These are phyloP conservation scores for Lepidochitona cinerea DNA, from an alignment of 2,888 invertebrate genomes.

Conservation along the genomic window DNA sequence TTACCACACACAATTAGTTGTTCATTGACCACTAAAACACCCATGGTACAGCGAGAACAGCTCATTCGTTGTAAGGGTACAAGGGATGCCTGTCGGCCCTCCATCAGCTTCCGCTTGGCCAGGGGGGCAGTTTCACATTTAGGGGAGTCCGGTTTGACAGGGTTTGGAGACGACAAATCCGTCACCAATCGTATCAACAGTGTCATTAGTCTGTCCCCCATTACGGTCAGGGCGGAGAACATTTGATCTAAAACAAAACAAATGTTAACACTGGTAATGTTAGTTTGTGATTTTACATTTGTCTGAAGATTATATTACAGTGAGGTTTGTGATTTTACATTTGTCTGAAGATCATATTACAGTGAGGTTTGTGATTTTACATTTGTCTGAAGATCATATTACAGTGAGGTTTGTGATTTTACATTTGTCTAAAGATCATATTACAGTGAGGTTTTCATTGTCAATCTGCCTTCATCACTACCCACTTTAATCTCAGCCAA, in stretches of 20 bases:
- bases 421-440: too few species aligned
- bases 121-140: neutral
- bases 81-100: constrained; percentile 44
- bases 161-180: neutral
- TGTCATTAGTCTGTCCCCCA: constrained; percentile 77
- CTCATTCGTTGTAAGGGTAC: constrained; percentile 76
- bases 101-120: constrained; percentile 49
- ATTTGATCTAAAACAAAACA: constrained; percentile 60
- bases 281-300: too few species aligned
- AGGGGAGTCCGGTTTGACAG: constrained; percentile 62
- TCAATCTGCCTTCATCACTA: too few species aligned
- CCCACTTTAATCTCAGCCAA: too few species aligned
- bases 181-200: constrained; percentile 72
- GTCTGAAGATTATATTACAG: too few species aligned
- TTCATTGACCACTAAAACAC: constrained; percentile 80
- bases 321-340: too few species aligned
- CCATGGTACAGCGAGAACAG: constrained; percentile 82
- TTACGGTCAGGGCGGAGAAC: constrained; percentile 76
- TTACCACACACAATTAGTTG: constrained; percentile 84
- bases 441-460: too few species aligned
- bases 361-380: too few species aligned
- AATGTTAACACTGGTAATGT: too few species aligned
- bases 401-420: too few species aligned
- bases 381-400: too few species aligned
- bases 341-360: too few species aligned